Percentiles rank a stretch among this genome's conserved stretches.
Evolutionary conservation across 2,888 invertebrate species (phyloP).

Genomic region (Eupeodes latifasciatus): DNA sequence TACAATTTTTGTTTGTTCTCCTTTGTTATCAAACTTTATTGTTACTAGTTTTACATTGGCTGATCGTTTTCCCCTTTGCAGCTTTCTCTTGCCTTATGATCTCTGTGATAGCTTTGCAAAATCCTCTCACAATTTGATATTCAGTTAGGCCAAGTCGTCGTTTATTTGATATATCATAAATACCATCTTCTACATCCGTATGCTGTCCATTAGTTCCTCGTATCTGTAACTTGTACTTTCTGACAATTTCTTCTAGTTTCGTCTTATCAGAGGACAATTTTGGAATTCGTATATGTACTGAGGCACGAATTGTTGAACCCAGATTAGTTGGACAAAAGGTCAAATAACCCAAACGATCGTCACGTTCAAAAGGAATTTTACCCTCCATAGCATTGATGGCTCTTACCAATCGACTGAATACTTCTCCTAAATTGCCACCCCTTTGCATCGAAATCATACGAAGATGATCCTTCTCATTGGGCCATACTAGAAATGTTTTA

Average conservation of each 20-base stretch:
- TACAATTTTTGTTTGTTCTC: neutral
- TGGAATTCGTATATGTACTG: conserved; percentile 98
- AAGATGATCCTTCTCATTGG: conserved; percentile 99
- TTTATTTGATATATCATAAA: conserved; percentile 99
- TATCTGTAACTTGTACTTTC: conserved; percentile 94
- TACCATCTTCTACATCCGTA: conserved; percentile 97
- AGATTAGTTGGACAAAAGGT: conserved; percentile 99
- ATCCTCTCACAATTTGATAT: conserved; percentile 96
- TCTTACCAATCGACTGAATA: conserved; percentile 93
- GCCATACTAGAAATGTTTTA: conserved; percentile 99
- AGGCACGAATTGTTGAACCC: conserved; percentile 98
- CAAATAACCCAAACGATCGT: conserved; percentile 97
- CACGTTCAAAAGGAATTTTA: conserved; percentile 96
- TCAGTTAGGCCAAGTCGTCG: conserved; percentile 98
- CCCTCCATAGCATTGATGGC: conserved; percentile 97
- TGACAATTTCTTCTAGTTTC: conserved; percentile 95
- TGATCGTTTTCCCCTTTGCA: conserved; percentile 73
- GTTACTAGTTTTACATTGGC: neutral
- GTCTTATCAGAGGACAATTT: conserved; percentile 95
- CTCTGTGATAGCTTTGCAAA: conserved; percentile 96
- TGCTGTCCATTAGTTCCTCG: conserved; percentile 97
- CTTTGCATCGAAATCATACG: conserved; percentile 99
- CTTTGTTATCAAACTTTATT: neutral
- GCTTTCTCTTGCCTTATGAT: conserved; percentile 96
- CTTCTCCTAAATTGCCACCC: conserved; percentile 96